A percentile compares a stretch with the other conserved stretches of the same genome.
phyloP scores from a whole-genome alignment of 2,113 vertebrate genomes.

The Pseudolaguvia tuberculata region DNA sequence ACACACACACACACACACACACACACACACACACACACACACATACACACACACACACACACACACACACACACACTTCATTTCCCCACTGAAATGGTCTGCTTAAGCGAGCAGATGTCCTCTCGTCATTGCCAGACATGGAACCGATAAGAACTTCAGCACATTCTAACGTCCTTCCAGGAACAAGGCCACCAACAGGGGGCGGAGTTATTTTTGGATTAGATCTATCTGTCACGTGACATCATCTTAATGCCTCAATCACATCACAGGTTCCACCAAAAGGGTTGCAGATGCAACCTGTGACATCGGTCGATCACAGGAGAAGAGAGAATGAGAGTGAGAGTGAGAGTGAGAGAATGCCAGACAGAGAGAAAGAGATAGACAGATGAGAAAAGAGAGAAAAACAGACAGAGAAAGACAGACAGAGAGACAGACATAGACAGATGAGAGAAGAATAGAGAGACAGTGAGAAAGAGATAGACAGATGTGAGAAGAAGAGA shows the following conservation, averaged over 20 bases:
- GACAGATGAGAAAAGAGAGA: no score
- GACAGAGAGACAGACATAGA: no score
- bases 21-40: no score
- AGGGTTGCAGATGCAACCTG: background rate
- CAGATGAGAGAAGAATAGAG: background rate
- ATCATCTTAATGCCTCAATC: background rate
- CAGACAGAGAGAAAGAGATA: no score
- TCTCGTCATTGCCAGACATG: slow-evolving; percentile 12
- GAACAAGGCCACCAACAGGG: background rate
- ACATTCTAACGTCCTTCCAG: background rate
- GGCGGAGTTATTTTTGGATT: background rate
- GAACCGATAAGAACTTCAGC: slow-evolving; percentile 4
- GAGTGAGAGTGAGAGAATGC: no score
- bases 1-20: slow-evolving; percentile 29
- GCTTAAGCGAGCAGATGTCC: slow-evolving; percentile 6
- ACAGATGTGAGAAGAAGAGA: no score
- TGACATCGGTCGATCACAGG: no score
- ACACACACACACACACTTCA: slow-evolving; percentile 17
- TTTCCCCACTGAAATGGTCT: slow-evolving; percentile 9
- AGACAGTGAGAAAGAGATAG: no score
- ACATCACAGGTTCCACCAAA: background rate
- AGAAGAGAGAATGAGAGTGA: no score
- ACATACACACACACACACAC: slow-evolving; percentile 23
- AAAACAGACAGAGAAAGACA: no score
- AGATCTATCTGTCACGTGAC: background rate